These are phyloP conservation scores for Gavialis gangeticus DNA, from an alignment of 2,113 vertebrate genomes.

Conservation along the genomic window DNA sequence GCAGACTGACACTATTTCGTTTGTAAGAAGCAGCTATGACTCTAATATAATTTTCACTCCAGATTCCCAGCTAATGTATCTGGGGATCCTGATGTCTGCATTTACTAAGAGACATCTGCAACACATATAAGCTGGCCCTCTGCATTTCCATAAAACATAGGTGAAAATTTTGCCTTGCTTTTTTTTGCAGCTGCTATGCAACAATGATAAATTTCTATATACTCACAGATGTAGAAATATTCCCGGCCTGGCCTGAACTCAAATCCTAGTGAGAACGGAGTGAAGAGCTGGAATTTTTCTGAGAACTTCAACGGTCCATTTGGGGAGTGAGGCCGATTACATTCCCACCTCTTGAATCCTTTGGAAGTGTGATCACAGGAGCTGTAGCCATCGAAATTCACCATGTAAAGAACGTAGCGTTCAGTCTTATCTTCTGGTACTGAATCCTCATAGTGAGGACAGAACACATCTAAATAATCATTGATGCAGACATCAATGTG, in stretches of 20 bases:
- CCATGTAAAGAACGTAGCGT: constrained; percentile 98
- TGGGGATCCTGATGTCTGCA: constrained; percentile 32
- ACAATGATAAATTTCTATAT: constrained; percentile 49
- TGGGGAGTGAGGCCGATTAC: constrained; percentile 95
- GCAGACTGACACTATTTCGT: constrained; percentile 64
- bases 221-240: constrained; percentile 99
- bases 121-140: not conserved
- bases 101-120: constrained; percentile 53
- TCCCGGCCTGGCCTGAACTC: constrained; percentile 98
- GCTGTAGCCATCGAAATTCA: constrained; percentile 99
- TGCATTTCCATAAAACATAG: constrained; percentile 32
- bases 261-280: constrained; percentile 97
- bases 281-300: constrained; percentile 99
- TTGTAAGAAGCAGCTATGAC: constrained; percentile 47
- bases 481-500: constrained; percentile 99
- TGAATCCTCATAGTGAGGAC: constrained; percentile 95
- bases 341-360: constrained; percentile 99
- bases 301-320: constrained; percentile 99
- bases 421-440: constrained; percentile 95
- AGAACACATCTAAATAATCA: constrained; percentile 98
- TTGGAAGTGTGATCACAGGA: constrained; percentile 97
- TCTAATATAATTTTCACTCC: constrained; percentile 73
- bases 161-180: constrained; percentile 37
- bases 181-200: constrained; percentile 38
- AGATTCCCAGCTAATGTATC: constrained; percentile 62